Conservation (phyloP, 2,113 vertebrate species). For the Sprattus sprattus region DNA sequence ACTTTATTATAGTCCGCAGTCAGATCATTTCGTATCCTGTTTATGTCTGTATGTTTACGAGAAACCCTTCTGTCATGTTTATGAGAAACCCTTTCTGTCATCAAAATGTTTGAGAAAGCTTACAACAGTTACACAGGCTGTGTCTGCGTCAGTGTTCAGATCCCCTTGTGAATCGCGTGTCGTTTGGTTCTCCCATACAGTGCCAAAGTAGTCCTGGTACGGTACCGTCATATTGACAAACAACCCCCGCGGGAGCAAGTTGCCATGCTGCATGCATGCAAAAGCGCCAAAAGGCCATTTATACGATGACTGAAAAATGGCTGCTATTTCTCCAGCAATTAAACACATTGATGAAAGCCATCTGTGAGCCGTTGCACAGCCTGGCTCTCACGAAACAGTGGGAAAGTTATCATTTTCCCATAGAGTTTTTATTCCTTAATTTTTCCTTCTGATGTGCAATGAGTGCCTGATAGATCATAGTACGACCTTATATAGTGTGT, state of each 20-base stretch:
- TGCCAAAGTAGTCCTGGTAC: constrained; percentile 20
- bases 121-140: background rate
- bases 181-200: background rate
- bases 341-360: constrained; percentile 57
- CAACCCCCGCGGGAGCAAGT: constrained; percentile 7
- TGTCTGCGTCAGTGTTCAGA: background rate
- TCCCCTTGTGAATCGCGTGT: background rate
- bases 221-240: constrained; percentile 13
- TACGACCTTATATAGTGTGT: background rate
- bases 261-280: constrained; percentile 25
- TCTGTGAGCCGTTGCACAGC: constrained; percentile 63
- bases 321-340: constrained; percentile 65
- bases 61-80: background rate
- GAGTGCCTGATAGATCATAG: background rate
- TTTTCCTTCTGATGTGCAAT: constrained; percentile 33
- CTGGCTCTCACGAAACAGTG: constrained; percentile 45
- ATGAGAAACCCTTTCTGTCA: background rate
- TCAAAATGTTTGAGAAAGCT: background rate
- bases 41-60: background rate
- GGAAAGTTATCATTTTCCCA: constrained; percentile 28
- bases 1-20: background rate
- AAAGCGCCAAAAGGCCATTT: constrained; percentile 54
- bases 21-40: background rate
- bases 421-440: background rate
- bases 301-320: constrained; percentile 60